phyloP scores from a whole-genome alignment of 2,113 vertebrate species.

The Dunckerocampus dactyliophorus region DNA sequence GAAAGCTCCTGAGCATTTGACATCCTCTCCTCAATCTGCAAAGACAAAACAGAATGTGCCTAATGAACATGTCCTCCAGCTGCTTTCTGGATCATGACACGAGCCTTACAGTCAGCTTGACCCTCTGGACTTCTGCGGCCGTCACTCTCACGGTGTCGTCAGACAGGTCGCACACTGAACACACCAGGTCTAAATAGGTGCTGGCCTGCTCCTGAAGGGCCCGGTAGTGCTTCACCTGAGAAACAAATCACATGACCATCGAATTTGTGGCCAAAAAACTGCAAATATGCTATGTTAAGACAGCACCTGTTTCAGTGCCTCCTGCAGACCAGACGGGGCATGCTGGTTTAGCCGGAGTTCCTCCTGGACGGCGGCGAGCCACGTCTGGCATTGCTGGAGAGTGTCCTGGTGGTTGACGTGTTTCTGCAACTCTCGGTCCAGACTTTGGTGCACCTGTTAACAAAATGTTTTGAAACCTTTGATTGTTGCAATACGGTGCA shows the following conservation, averaged over 20 bases:
- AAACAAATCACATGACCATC: neutral
- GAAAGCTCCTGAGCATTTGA: constrained; percentile 81
- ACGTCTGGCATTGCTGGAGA: constrained; percentile 87
- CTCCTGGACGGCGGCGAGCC: constrained; percentile 82
- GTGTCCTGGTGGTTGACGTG: constrained; percentile 91
- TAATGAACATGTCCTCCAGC: neutral
- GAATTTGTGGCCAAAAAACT: neutral
- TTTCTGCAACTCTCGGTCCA: constrained; percentile 94
- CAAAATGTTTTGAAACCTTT: neutral
- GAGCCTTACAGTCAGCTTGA: constrained; percentile 82
- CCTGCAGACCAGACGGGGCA: constrained; percentile 80
- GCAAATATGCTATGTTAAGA: neutral
- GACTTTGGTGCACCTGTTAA: constrained; percentile 86
- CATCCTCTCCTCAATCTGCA: constrained; percentile 88
- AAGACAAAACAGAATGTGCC: neutral
- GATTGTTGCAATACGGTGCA: neutral
- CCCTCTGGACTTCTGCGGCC: constrained; percentile 84
- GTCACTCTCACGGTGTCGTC: constrained; percentile 82
- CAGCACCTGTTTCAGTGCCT: constrained; percentile 86
- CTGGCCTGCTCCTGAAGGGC: constrained; percentile 92
- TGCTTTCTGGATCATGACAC: too few relatives aligned
- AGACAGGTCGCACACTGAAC: constrained; percentile 89
- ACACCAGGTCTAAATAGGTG: constrained; percentile 93
- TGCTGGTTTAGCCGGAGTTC: constrained; percentile 77
- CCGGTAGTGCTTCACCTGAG: constrained; percentile 87